Percentiles rank a stretch among this genome's conserved stretches.
These are phyloP conservation scores for Adoxophyes honmai DNA, from an alignment of 1,140 invertebrate genomes.

Conservation along the genomic window DNA sequence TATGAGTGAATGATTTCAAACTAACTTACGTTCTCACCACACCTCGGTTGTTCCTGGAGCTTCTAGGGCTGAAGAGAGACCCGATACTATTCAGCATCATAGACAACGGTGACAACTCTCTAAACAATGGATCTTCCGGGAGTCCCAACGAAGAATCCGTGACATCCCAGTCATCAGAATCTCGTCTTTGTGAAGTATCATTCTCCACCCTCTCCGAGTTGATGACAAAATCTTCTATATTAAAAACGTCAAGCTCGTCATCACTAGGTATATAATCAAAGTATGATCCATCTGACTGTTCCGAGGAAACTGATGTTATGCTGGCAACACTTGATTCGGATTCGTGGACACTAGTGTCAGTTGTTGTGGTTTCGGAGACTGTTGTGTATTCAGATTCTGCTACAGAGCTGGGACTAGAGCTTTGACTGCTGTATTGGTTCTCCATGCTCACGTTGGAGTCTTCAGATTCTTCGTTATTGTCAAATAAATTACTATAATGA, in stretches of 20 bases:
- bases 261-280: neutral
- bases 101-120: neutral
- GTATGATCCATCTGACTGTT: neutral
- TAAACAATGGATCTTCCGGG: slow-evolving; percentile 20
- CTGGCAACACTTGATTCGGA: neutral
- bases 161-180: slow-evolving; percentile 45
- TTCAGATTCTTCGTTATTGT: neutral
- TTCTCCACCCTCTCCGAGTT: slow-evolving; percentile 11
- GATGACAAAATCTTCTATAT: slow-evolving; percentile 6
- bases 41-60: neutral
- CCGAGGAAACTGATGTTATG: neutral
- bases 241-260: neutral
- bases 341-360: slow-evolving; percentile 40
- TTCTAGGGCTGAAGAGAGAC: neutral
- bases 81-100: neutral
- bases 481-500: too few species aligned
- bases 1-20: neutral
- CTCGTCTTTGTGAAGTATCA: neutral
- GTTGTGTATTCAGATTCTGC: slow-evolving; percentile 36
- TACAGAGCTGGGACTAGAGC: neutral
- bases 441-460: neutral
- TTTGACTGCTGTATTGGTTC: neutral
- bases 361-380: slow-evolving; percentile 43
- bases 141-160: slow-evolving; percentile 27
- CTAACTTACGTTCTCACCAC: slow-evolving; percentile 19